Evolutionary conservation across 2,888 invertebrate species (phyloP).

Genomic region (Pandemis heparana): DNA sequence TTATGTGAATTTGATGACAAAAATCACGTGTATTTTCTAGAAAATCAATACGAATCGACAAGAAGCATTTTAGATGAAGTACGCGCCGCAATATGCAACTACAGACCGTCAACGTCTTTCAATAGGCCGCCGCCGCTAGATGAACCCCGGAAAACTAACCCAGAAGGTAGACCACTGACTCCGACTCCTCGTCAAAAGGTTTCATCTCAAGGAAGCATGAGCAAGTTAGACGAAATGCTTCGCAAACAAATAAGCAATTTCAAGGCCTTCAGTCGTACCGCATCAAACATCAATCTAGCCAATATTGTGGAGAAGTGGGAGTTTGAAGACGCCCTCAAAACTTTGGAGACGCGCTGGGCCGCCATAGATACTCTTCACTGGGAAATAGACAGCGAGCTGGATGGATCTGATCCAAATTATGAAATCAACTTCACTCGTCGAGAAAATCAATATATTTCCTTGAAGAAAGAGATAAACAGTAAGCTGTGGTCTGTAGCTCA

Average conservation of each 20-base stretch:
- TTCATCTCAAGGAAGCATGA: neutral
- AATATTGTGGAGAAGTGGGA: conserved; percentile 3
- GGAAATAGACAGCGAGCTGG: conserved; percentile 1
- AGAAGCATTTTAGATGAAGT: neutral
- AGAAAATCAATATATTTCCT: neutral
- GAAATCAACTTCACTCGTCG: neutral
- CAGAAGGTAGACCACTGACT: no score
- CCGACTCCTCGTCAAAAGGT: neutral
- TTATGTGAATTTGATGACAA: neutral
- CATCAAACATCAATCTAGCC: neutral
- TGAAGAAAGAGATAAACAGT: conserved; percentile 1
- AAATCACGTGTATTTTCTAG: neutral
- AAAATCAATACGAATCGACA: neutral
- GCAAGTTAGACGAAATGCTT: conserved; percentile 13
- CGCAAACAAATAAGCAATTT: conserved; percentile 9
- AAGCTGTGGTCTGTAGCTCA: neutral
- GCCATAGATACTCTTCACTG: neutral
- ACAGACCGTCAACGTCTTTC: no score
- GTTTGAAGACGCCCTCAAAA: neutral
- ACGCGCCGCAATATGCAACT: no score
- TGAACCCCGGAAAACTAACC: no score
- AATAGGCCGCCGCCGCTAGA: no score
- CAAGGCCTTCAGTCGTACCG: neutral
- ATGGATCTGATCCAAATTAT: neutral
- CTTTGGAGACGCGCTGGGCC: neutral